A percentile compares a stretch with the other conserved stretches of the same genome.
phyloP scores from a whole-genome alignment of 2,113 vertebrate genomes.

The Paraplagusia blochii region DNA sequence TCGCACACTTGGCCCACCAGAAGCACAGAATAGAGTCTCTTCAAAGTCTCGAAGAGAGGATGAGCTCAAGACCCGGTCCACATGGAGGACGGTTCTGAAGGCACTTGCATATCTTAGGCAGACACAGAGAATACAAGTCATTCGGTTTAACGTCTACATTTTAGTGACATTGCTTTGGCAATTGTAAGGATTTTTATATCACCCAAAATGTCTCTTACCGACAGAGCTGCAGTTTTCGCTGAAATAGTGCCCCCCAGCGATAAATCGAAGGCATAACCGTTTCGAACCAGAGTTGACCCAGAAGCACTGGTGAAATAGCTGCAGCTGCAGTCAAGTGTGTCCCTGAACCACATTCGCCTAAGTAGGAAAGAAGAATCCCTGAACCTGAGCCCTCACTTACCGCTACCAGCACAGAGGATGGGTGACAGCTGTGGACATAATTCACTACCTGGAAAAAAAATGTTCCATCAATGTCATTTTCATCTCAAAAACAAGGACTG shows the following conservation, averaged over 20 bases:
- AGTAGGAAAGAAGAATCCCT: constrained; percentile 82
- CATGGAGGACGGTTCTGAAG: constrained; percentile 74
- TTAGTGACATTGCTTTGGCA: not conserved
- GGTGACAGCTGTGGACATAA: constrained; percentile 81
- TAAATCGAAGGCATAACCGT: constrained; percentile 75
- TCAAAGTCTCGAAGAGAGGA: constrained; percentile 82
- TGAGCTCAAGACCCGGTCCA: constrained; percentile 68
- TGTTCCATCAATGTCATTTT: not conserved
- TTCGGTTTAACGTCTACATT: not conserved
- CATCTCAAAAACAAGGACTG: not conserved
- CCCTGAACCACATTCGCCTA: constrained; percentile 86
- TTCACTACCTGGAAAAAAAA: constrained; percentile 63
- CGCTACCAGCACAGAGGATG: constrained; percentile 72
- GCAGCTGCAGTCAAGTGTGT: constrained; percentile 79
- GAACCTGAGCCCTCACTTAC: constrained; percentile 87
- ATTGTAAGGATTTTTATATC: not conserved
- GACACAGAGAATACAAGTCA: not conserved
- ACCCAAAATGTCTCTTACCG: constrained; percentile 70
- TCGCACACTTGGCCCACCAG: constrained; percentile 5
- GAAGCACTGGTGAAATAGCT: constrained; percentile 85
- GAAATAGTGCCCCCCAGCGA: constrained; percentile 75
- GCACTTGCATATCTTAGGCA: constrained; percentile 77
- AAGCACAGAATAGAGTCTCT: constrained; percentile 80
- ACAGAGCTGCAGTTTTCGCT: constrained; percentile 79
- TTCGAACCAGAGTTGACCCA: constrained; percentile 85